Percentiles rank a stretch among this genome's conserved stretches.
phyloP scores from a whole-genome alignment of 2,113 vertebrate species.

The Camelus dromedarius region DNA sequence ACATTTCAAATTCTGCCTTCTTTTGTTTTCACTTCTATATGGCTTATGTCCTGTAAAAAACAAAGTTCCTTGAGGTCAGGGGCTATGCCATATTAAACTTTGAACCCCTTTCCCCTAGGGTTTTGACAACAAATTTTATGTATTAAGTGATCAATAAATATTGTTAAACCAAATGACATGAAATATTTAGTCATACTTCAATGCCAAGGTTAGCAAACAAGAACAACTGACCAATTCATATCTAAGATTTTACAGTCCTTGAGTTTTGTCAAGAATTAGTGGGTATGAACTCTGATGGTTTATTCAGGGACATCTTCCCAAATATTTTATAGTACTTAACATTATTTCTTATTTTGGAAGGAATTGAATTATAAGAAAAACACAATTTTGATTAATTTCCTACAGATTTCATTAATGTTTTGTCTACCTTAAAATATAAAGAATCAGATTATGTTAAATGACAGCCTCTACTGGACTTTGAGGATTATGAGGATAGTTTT shows the following conservation, averaged over 20 bases:
- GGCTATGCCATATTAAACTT: neutral
- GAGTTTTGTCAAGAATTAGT: neutral
- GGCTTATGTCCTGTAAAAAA: neutral
- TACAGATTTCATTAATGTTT: neutral
- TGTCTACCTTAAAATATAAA: neutral
- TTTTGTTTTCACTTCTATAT: neutral
- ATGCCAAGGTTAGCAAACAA: neutral
- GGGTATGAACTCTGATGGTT: neutral
- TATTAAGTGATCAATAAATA: neutral
- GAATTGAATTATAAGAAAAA: neutral
- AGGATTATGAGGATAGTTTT: neutral
- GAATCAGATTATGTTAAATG: neutral
- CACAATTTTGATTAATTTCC: neutral
- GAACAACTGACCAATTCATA: neutral
- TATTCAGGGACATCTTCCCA: neutral
- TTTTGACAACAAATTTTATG: constrained; percentile 35
- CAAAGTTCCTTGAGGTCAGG: neutral
- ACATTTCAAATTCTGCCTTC: neutral
- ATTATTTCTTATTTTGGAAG: neutral
- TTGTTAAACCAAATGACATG: neutral
- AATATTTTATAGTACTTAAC: neutral
- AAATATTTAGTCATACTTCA: constrained; percentile 33
- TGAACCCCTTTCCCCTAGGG: neutral
- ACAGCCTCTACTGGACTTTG: neutral
- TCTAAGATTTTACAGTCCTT: neutral